phyloP scores from a whole-genome alignment of 2,797 vertebrate genomes.

The Buphagus erythrorhynchus region DNA sequence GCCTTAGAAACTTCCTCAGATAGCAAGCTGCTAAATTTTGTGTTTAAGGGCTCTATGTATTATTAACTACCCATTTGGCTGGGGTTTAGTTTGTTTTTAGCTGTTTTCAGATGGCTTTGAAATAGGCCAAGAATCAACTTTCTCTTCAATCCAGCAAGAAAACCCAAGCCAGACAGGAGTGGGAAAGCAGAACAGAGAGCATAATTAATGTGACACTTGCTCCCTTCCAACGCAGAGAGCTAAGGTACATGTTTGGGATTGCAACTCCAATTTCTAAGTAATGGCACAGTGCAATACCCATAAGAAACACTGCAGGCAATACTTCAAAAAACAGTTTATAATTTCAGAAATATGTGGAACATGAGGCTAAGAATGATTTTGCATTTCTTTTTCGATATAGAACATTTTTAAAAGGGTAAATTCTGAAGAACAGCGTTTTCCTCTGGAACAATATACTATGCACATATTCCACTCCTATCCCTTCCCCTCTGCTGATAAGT shows the following conservation, averaged over 20 bases:
- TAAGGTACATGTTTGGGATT: not conserved
- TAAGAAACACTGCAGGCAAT: not conserved
- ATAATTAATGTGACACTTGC: slow-evolving; percentile 43
- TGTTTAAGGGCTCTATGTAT: slow-evolving; percentile 17
- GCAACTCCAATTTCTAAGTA: not conserved
- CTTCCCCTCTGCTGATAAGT: slow-evolving; percentile 44
- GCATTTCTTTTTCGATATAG: not conserved
- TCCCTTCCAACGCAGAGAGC: not conserved
- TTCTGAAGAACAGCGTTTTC: not conserved
- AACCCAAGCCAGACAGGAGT: not conserved
- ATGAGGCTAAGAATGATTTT: not conserved
- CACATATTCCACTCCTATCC: slow-evolving; percentile 15
- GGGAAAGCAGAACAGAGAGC: not conserved
- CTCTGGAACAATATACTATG: slow-evolving; percentile 50
- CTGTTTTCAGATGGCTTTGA: not conserved
- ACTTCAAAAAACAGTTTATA: not conserved
- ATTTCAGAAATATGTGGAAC: not conserved
- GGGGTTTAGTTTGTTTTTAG: not conserved
- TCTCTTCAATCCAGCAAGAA: not conserved
- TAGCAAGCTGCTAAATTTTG: slow-evolving; percentile 32
- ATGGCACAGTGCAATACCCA: not conserved
- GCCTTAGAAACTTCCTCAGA: not conserved
- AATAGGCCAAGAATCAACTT: slow-evolving; percentile 18
- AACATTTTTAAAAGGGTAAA: not conserved
- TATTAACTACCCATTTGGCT: slow-evolving; percentile 47